phyloP scores from a whole-genome alignment of 1,140 invertebrate genomes.

The Drosophila trapezifrons region DNA sequence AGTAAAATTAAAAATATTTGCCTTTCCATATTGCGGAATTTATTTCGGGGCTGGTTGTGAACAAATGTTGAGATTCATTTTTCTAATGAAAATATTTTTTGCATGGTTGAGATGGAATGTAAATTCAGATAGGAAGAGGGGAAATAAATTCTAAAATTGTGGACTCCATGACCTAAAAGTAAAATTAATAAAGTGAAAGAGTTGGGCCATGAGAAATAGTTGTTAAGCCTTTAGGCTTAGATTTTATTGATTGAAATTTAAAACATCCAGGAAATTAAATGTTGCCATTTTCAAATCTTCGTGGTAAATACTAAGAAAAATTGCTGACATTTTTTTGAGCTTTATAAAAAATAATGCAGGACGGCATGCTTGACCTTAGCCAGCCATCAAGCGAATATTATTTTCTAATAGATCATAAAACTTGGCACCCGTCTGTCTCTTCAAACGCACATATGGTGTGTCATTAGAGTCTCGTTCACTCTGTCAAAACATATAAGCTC shows the following conservation, averaged over 20 bases:
- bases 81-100: constrained; percentile 49
- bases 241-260: too few relatives aligned
- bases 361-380: constrained; percentile 3
- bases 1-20: constrained; percentile 51
- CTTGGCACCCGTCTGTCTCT: background rate
- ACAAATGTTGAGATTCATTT: constrained; percentile 36
- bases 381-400: background rate
- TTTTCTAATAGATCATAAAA: constrained; percentile 26
- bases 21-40: constrained; percentile 16
- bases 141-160: constrained; percentile 5
- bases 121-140: background rate
- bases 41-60: constrained; percentile 2
- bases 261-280: too few relatives aligned
- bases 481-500: background rate
- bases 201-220: background rate
- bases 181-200: background rate
- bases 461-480: background rate
- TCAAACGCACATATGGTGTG: constrained; percentile 6
- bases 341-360: background rate
- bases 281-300: too few relatives aligned
- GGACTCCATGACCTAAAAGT: constrained; percentile 2
- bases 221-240: background rate
- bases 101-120: constrained; percentile 27
- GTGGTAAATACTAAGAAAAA: too few relatives aligned
- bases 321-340: background rate